These are phyloP conservation scores for Ernsta delagoae DNA, from an alignment of 2,888 invertebrate genomes.

Conservation along the genomic window DNA sequence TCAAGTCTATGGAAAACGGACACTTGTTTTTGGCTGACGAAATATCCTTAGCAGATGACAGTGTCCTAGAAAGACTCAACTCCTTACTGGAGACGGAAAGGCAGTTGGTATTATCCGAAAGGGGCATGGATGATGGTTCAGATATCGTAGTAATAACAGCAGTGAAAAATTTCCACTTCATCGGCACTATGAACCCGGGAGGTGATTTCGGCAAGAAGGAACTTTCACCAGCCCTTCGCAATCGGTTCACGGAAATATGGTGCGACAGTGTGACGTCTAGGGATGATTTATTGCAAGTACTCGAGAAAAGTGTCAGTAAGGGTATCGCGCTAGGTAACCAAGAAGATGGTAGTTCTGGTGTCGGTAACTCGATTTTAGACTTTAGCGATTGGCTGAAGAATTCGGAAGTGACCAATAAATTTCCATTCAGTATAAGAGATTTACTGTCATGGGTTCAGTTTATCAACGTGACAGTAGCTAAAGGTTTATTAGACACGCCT, in stretches of 20 bases:
- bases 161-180: conserved; percentile 93
- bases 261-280: conserved; percentile 91
- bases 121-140: conserved; percentile 88
- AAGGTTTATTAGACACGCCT: conserved; percentile 71
- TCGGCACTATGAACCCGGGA: conserved; percentile 99
- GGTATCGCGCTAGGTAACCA: conserved; percentile 83
- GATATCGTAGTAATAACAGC: conserved; percentile 86
- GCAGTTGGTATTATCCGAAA: conserved; percentile 95
- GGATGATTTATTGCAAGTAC: conserved; percentile 91
- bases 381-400: conserved; percentile 91
- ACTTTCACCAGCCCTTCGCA: conserved; percentile 97
- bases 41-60: conserved; percentile 99
- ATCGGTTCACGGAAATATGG: conserved; percentile 99
- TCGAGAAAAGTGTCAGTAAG: conserved; percentile 89
- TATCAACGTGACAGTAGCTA: conserved; percentile 87
- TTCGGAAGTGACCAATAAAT: conserved; percentile 90
- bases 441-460: conserved; percentile 96
- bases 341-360: conserved; percentile 80
- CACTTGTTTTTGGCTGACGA: conserved; percentile 97
- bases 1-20: conserved; percentile 95
- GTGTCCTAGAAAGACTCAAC: conserved; percentile 98
- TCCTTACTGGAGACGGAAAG: conserved; percentile 97
- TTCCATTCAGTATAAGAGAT: conserved; percentile 95
- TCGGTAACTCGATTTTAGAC: conserved; percentile 90
- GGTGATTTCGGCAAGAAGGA: conserved; percentile 99